These are phyloP conservation scores for Phenacoccus solenopsis DNA, from an alignment of 1,140 invertebrate species.

Conservation along the genomic window DNA sequence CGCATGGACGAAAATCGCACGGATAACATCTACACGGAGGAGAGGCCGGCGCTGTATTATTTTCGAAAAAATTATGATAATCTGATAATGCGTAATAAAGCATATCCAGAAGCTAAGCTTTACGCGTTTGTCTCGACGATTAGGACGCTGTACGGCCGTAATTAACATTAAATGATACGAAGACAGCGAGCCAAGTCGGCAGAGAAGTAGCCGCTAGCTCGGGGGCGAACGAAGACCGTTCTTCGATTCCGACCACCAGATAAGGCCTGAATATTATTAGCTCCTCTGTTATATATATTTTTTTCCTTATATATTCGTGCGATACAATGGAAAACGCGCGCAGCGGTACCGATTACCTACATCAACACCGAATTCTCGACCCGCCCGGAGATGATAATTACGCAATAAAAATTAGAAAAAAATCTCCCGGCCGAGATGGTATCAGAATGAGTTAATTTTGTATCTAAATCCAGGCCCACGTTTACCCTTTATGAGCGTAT, in stretches of 20 bases:
- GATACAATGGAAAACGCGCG: too few relatives aligned
- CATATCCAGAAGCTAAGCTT: slow-evolving; percentile 1
- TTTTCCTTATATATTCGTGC: too few relatives aligned
- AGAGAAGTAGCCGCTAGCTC: not conserved
- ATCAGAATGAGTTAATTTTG: not conserved
- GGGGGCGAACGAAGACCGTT: not conserved
- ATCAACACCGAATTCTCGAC: not conserved
- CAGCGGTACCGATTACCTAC: not conserved
- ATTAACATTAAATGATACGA: slow-evolving; percentile 3
- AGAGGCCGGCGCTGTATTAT: too few relatives aligned
- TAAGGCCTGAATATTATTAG: not conserved
- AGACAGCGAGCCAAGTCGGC: not conserved
- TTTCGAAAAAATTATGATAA: not conserved
- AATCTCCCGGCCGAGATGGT: not conserved
- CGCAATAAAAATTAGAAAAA: too few relatives aligned
- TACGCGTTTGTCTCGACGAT: not conserved
- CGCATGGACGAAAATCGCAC: too few relatives aligned
- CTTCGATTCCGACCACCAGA: not conserved
- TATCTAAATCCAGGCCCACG: too few relatives aligned
- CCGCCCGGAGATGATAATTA: not conserved
- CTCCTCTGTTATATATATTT: not conserved
- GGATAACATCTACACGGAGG: too few relatives aligned
- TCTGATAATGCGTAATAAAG: slow-evolving; percentile 2
- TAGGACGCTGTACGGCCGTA: not conserved
- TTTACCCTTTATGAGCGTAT: not conserved